Conservation (phyloP, 2,888 invertebrate species). For the Zaprionus obscuricornis region DNA sequence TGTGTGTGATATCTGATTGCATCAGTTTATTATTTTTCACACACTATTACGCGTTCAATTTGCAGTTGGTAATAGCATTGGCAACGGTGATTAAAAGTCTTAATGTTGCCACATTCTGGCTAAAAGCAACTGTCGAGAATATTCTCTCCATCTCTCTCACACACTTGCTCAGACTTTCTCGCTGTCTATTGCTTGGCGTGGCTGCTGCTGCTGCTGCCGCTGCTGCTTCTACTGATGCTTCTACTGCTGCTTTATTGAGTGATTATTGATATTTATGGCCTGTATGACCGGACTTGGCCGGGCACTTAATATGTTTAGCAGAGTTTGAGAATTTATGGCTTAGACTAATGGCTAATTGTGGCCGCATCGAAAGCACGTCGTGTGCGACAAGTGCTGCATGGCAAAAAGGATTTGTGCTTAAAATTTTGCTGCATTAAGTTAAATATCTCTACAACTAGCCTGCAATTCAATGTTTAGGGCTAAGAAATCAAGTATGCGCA, state of each 20-base stretch:
- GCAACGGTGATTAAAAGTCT: slow-evolving; percentile 55
- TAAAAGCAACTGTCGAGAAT: slow-evolving; percentile 26
- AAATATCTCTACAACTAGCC: too few species aligned
- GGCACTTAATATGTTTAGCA: slow-evolving; percentile 50
- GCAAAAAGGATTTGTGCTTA: background rate
- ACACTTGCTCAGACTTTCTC: background rate
- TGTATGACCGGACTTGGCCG: slow-evolving; percentile 20
- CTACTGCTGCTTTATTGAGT: slow-evolving; percentile 52
- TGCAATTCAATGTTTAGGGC: too few species aligned
- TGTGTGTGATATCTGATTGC: slow-evolving; percentile 24
- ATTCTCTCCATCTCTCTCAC: background rate
- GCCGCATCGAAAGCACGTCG: slow-evolving; percentile 8
- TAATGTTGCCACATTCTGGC: slow-evolving; percentile 40
- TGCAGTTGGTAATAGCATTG: slow-evolving; percentile 40
- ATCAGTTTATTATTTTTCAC: slow-evolving; percentile 51
- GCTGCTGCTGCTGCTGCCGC: background rate
- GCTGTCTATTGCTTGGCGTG: background rate
- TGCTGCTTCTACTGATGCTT: background rate
- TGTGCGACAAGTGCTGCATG: too few species aligned
- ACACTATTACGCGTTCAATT: slow-evolving; percentile 45
- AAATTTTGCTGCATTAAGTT: background rate
- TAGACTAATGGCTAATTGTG: slow-evolving; percentile 47
- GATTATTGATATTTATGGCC: slow-evolving; percentile 69
- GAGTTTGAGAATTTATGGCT: slow-evolving; percentile 48
- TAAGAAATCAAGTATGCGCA: too few species aligned